These are phyloP conservation scores for Drosophila kepulauana DNA, from an alignment of 1,140 invertebrate genomes.

Conservation along the genomic window DNA sequence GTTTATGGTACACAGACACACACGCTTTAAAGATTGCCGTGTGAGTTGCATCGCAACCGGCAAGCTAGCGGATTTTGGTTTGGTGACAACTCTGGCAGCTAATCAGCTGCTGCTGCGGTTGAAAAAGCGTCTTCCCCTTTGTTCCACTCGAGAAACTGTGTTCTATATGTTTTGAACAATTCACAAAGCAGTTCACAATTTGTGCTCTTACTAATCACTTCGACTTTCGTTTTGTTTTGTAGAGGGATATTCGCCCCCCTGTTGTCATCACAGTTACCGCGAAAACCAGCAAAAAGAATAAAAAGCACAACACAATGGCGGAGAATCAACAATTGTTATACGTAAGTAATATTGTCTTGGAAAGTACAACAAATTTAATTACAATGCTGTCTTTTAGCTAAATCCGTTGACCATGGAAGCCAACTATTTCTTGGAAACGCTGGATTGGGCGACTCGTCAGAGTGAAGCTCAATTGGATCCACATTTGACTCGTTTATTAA, in stretches of 20 bases:
- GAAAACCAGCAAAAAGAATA: constrained; percentile 42
- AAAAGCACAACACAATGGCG: constrained; percentile 59
- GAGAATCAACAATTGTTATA: constrained; percentile 53
- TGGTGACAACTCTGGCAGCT: constrained; percentile 51
- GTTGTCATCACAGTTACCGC: background rate
- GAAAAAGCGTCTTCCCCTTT: constrained; percentile 20
- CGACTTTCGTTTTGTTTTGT: constrained; percentile 42
- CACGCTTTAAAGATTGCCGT: constrained; percentile 7
- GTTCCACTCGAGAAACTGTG: constrained; percentile 13
- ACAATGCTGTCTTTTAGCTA: constrained; percentile 41
- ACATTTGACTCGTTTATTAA: constrained; percentile 53
- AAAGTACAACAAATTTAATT: background rate
- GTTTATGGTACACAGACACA: background rate
- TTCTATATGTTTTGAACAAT: constrained; percentile 3
- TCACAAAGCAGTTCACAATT: background rate
- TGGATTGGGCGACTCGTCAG: constrained; percentile 43
- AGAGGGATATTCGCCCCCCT: background rate
- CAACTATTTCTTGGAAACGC: constrained; percentile 62
- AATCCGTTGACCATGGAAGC: constrained; percentile 78
- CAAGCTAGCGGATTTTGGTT: constrained; percentile 3
- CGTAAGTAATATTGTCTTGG: constrained; percentile 42
- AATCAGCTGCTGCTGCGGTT: constrained; percentile 50
- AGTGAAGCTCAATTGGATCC: constrained; percentile 57
- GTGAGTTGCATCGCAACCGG: constrained; percentile 21
- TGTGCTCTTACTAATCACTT: constrained; percentile 7